These are phyloP conservation scores for Eidolon helvum DNA, from an alignment of 2,113 vertebrate genomes.

Conservation along the genomic window DNA sequence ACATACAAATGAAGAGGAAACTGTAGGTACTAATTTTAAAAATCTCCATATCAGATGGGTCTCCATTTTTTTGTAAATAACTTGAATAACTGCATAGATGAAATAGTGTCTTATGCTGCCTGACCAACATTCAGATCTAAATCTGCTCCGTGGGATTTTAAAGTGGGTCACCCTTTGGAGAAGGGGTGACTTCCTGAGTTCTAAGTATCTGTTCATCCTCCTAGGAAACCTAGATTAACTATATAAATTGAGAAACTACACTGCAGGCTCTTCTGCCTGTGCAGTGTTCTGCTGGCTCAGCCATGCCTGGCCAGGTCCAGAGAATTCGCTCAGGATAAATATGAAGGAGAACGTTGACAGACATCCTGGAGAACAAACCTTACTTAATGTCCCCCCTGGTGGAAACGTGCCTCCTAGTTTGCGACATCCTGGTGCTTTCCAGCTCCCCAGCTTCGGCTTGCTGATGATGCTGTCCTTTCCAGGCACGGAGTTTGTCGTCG, in stretches of 20 bases:
- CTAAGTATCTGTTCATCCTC: neutral
- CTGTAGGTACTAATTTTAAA: neutral
- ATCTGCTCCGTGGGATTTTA: neutral
- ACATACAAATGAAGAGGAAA: neutral
- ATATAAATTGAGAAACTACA: neutral
- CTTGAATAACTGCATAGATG: neutral
- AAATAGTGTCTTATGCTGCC: neutral
- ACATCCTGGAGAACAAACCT: neutral
- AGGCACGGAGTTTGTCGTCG: constrained; percentile 99
- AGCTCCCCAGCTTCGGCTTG: neutral
- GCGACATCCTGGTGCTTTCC: neutral
- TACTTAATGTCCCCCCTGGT: fast-evolving
- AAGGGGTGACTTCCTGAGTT: neutral
- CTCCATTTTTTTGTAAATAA: neutral
- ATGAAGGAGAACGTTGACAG: neutral
- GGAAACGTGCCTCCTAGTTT: neutral
- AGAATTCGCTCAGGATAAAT: neutral
- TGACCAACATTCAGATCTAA: neutral
- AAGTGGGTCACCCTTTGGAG: neutral
- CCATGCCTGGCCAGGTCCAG: neutral
- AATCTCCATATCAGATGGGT: neutral
- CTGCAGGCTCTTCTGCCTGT: neutral
- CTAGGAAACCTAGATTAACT: neutral
- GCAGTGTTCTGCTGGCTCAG: neutral
- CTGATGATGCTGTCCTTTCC: constrained; percentile 21